Conservation (phyloP, 2,797 vertebrate species). For the Melanotaenia trifasciata region DNA sequence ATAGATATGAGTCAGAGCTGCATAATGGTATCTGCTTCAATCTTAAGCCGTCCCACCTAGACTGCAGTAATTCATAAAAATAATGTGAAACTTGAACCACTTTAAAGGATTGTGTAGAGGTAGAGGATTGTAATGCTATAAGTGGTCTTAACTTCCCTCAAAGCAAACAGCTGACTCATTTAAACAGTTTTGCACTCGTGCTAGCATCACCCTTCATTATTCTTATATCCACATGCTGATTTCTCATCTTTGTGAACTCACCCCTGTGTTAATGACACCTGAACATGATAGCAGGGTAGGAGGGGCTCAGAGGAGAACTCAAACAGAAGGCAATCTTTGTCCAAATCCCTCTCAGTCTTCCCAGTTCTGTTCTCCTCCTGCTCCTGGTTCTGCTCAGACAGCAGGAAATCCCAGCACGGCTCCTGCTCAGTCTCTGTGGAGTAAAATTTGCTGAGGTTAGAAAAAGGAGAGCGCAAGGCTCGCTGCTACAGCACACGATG, state of each 20-base stretch:
- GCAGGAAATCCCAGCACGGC: slow-evolving; percentile 90
- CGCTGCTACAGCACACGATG: neutral
- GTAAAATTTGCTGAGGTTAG: slow-evolving; percentile 41
- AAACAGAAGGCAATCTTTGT: slow-evolving; percentile 92
- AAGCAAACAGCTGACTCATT: neutral
- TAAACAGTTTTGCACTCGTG: neutral
- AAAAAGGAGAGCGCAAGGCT: neutral
- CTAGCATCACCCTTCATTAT: neutral
- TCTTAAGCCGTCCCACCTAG: neutral
- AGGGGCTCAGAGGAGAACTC: slow-evolving; percentile 96
- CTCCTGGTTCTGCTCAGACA: slow-evolving; percentile 89
- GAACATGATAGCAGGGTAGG: slow-evolving; percentile 93
- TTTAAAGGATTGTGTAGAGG: too few relatives aligned
- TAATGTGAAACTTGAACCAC: too few relatives aligned
- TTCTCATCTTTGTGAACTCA: slow-evolving; percentile 79
- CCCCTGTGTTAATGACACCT: slow-evolving; percentile 94
- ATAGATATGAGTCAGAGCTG: neutral
- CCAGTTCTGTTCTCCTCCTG: slow-evolving; percentile 82
- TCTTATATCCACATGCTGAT: neutral
- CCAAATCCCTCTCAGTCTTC: slow-evolving; percentile 85
- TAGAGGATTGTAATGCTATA: too few relatives aligned
- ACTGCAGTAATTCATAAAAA: neutral
- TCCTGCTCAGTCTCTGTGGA: slow-evolving; percentile 91
- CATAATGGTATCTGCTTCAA: neutral
- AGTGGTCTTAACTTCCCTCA: neutral